Conservation (phyloP, 2,888 invertebrate species). For the Netelia inedita region DNA sequence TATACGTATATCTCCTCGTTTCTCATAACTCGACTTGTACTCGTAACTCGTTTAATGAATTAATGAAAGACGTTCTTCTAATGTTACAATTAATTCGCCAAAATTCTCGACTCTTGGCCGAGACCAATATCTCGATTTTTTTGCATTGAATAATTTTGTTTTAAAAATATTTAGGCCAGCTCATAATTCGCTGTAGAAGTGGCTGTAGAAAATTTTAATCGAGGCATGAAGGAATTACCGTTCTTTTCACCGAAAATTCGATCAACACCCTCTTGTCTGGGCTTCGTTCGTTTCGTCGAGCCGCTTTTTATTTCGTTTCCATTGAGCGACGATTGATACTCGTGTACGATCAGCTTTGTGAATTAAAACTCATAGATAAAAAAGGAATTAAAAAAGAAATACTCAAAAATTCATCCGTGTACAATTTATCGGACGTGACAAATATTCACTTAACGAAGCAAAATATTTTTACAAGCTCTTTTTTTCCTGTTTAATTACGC, state of each 20-base stretch:
- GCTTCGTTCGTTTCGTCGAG: background rate
- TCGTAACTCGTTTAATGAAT: conserved; percentile 77
- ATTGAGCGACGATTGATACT: background rate
- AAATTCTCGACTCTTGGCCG: conserved; percentile 65
- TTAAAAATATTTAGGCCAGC: conserved; percentile 40
- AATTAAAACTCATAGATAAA: conserved; percentile 6
- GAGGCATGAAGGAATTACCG: too few species aligned
- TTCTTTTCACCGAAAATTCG: background rate
- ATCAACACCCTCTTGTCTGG: conserved; percentile 7
- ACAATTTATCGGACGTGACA: conserved; percentile 17
- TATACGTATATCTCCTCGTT: conserved; percentile 36
- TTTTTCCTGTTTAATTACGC: conserved; percentile 66
- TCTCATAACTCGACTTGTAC: conserved; percentile 74
- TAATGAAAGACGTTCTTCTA: conserved; percentile 82
- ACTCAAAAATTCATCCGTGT: conserved; percentile 32
- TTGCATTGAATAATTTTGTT: background rate
- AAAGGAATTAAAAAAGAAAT: conserved; percentile 38
- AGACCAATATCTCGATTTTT: conserved; percentile 61
- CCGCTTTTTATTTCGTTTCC: conserved; percentile 3
- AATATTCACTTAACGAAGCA: conserved; percentile 65
- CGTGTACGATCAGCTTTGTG: conserved; percentile 5
- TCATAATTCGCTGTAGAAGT: conserved; percentile 6
- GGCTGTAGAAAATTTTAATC: conserved; percentile 4
- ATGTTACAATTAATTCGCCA: conserved; percentile 73
- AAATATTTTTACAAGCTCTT: conserved; percentile 66